Percentiles rank a stretch among this genome's conserved stretches.
Conservation (phyloP, 2,113 vertebrate species). For the Notechis scutatus region DNA sequence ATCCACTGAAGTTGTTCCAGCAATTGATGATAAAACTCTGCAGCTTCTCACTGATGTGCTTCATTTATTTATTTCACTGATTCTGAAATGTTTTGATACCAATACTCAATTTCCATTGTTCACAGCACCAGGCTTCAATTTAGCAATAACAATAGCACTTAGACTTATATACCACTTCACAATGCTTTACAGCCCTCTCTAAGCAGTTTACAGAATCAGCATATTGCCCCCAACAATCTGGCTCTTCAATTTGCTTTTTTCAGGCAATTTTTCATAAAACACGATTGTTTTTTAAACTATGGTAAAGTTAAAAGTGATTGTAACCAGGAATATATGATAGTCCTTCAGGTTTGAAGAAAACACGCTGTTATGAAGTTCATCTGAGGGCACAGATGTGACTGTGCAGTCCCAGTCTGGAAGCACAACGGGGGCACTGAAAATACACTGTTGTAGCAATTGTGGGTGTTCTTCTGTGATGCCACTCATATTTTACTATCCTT, state of each 20-base stretch:
- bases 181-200: too few relatives aligned
- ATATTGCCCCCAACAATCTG: too few relatives aligned
- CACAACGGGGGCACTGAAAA: neutral
- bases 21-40: neutral
- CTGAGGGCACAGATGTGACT: neutral
- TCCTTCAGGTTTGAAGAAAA: neutral
- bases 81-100: neutral
- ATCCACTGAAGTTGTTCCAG: neutral
- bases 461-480: neutral
- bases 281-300: neutral
- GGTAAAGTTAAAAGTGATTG: neutral
- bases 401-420: neutral
- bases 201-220: too few relatives aligned
- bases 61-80: neutral
- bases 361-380: neutral
- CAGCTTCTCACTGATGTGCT: neutral
- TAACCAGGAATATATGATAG: neutral
- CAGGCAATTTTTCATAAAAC: neutral
- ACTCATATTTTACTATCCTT: neutral
- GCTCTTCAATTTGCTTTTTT: neutral
- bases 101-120: neutral
- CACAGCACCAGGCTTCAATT: neutral
- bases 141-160: too few relatives aligned
- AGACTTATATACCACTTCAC: too few relatives aligned
- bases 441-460: neutral